Evolutionary conservation across 2,888 invertebrate genomes (phyloP), one percentile per base, ranked within the genome.

Genomic region (Andrena camellia): DNA sequence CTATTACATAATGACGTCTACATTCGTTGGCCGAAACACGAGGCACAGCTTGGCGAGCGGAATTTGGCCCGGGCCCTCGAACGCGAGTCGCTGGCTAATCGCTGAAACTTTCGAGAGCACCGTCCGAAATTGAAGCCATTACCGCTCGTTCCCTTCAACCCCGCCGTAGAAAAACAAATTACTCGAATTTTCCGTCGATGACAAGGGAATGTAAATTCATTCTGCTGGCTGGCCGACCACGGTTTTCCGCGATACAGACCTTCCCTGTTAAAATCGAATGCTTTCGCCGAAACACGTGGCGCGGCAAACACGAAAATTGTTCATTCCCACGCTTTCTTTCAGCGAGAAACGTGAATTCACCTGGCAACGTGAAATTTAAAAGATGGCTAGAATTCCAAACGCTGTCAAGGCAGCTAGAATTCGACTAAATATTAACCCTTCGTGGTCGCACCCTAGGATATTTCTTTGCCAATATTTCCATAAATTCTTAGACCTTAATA

Each of bases 111-210:
- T 78, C 67, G 33, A 2, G 54, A 13, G 35, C 33, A 4, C 1
- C 35, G 57, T 8, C 8, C 67, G 59, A 78, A 81, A 78, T 78
- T 78, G 78, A 57, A 29, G 66, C 50, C 17, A 54, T 78, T 59
- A 69, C 63, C 29, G 8, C 23, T 67, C 52, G 60, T 62, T 78
- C 60, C 68, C 68, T 62, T 68, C 42, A 60, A 5, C 42, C 13
- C n/a, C 2, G 26, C 35, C 26, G 20, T 48, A 13, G 10, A 31
- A 48, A 62, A 76, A 78, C 60, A 42, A 52, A 77, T 54, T 52
- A 42, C 42, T 26, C 31, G 52, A 63, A 62, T 76, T 68, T 68
- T 23, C 42, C 31, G 52, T 26, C 31, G 68, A 63, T 68, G 62
- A 60, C 67, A 76, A 26, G 42, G 20, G 64, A 59, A 35, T 60